Base-by-base conservation (phyloP, 2,797 vertebrate species). In the Yasuhikotakia modesta region DNA sequence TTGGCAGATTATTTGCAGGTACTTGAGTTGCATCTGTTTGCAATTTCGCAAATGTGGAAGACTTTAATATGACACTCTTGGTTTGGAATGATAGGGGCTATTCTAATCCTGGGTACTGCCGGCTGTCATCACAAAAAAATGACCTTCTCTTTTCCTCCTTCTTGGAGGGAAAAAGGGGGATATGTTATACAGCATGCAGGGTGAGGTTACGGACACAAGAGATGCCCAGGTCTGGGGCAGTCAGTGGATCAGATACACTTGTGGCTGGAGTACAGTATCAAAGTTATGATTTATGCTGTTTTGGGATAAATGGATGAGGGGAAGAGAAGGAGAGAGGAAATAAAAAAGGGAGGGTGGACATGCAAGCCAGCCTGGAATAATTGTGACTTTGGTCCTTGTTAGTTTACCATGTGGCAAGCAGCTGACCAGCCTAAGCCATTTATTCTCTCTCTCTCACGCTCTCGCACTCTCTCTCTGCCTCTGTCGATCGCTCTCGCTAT, bases 1-100 rank as follows among this genome's bases (percentile, higher is more conserved):
- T 98, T 98, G 97, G 96, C 97, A 99, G 96, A 98, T 98, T 98
- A 96, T 98, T 97, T 97, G 96, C 97, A 98, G 97, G 97, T 99
- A 98, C 97, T 98, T 98, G 96, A 99, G 96, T 95, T 97, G 96
- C 97, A 99, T 99, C 97, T 98, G 97, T 98, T 98, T 98, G 97
- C 96, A 99, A 99, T 99, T 99, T 99, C 95, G 95, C 95, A 97
- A 97, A 97, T 95, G 95, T 95, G 94, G 96, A 96, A 96, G 96
- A 96, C 95, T 97, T 96, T 97, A 97, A 97, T 96, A 95, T 94
- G 89, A 90, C 92, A 91, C 94, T 88, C 92, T 93, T 79, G 80
- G 82, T 83, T 78, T 81, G 82, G 83, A 83, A 81, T 65, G 79
- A 77, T 78, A 93, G 94, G 94, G 94, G 93, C 95, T 97, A 96